These are phyloP conservation scores for Erethizon dorsatum DNA, from an alignment of 2,797 vertebrate species.

Conservation along the genomic window DNA sequence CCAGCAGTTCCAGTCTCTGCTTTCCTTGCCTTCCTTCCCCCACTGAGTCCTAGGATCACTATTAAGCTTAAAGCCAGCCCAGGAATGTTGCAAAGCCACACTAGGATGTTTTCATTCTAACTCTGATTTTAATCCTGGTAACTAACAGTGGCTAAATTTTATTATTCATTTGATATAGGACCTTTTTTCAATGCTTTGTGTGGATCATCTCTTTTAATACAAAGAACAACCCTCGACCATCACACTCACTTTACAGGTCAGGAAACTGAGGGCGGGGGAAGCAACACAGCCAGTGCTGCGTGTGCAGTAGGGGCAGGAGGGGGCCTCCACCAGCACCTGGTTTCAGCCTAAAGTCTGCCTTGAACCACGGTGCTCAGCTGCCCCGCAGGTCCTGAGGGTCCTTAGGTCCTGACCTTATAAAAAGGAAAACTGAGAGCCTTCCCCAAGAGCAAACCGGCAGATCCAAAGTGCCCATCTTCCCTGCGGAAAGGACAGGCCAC, in stretches of 20 bases:
- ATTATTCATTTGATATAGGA: not conserved
- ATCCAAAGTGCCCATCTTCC: not conserved
- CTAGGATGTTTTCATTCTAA: not conserved
- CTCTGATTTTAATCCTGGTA: not conserved
- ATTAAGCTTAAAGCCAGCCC: not conserved
- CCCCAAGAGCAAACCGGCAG: not conserved
- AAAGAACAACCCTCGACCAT: not conserved
- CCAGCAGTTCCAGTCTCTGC: too few relatives aligned
- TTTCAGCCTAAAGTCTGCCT: not conserved
- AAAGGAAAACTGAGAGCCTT: not conserved
- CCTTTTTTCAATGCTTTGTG: not conserved
- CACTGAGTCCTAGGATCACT: not conserved
- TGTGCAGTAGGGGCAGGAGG: not conserved
- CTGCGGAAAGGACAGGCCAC: not conserved
- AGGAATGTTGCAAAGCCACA: not conserved
- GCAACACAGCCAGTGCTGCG: not conserved
- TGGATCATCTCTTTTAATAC: not conserved
- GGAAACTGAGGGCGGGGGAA: not conserved
- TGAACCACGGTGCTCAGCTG: not conserved
- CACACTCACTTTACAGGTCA: not conserved
- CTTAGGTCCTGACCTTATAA: not conserved
- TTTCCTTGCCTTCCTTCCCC: not conserved
- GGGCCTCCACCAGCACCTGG: too few relatives aligned
- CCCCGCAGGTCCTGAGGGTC: not conserved
- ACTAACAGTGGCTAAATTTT: not conserved